Evolutionary conservation across 64 coral and sea anemone species (phyloP).

Genomic region (Pocillopora verrucosa): DNA sequence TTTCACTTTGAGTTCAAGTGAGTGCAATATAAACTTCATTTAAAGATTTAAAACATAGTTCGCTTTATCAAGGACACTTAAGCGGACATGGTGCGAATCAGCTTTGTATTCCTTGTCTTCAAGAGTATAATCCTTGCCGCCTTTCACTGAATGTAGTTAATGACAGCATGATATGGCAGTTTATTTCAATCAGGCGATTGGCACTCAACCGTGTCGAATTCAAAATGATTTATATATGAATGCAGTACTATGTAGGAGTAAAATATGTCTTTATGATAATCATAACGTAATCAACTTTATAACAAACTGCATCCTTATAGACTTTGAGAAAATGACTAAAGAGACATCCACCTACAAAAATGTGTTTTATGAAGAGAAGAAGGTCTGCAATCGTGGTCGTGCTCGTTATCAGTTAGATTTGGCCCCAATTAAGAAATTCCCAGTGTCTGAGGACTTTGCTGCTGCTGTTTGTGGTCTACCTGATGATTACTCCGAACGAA

Average conservation of each 20-base stretch:
- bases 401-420: conserved; percentile 27
- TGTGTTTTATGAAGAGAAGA: conserved; percentile 35
- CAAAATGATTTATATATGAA: too few species aligned
- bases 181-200: too few species aligned
- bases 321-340: conserved; percentile 18
- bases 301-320: not conserved
- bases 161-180: too few species aligned
- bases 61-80: too few species aligned
- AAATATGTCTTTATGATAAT: too few species aligned
- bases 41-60: too few species aligned
- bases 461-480: conserved; percentile 34
- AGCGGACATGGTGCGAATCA: too few species aligned
- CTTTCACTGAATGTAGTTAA: not conserved
- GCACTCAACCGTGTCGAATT: too few species aligned
- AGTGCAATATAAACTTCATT: not conserved
- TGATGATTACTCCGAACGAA: not conserved
- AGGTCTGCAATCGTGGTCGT: conserved; percentile 30
- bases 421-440: conserved; percentile 10
- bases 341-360: conserved; percentile 37
- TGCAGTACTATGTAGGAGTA: too few species aligned
- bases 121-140: not conserved
- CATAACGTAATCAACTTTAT: too few species aligned
- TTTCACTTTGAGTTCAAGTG: conserved; percentile 61
- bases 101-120: not conserved
- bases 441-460: conserved; percentile 38